These are phyloP conservation scores for Gambusia holbrooki DNA, from an alignment of 2,113 vertebrate species.

Conservation along the genomic window DNA sequence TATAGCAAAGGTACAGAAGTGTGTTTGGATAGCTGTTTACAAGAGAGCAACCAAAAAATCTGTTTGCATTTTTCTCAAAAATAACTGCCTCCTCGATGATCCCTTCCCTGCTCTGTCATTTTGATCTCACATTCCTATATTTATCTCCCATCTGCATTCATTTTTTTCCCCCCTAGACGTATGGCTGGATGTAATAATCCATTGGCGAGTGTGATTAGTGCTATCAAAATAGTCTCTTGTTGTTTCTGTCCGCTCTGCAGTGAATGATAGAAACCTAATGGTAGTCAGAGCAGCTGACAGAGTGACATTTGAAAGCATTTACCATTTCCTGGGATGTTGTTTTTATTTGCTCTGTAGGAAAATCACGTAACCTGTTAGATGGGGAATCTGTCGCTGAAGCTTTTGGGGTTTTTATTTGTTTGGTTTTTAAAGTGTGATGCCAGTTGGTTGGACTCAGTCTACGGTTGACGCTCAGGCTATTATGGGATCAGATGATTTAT, in stretches of 20 bases:
- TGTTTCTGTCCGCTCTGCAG: conserved; percentile 33
- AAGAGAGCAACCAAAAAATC: conserved; percentile 54
- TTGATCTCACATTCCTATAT: conserved; percentile 72
- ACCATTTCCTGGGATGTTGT: conserved; percentile 30
- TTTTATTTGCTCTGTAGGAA: conserved; percentile 53
- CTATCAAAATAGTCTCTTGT: conserved; percentile 28
- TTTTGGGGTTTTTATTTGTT: conserved; percentile 56
- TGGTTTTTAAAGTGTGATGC: conserved; percentile 42
- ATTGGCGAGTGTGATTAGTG: conserved; percentile 40
- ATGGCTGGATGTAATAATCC: conserved; percentile 52
- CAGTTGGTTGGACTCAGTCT: conserved; percentile 27
- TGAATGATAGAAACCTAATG: conserved; percentile 24
- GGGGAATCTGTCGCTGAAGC: conserved; percentile 35
- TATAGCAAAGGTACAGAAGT: conserved; percentile 48
- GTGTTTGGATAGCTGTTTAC: conserved; percentile 35
- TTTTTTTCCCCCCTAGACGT: conserved; percentile 18
- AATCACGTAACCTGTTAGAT: conserved; percentile 54
- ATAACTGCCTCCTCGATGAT: conserved; percentile 59
- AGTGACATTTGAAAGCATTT: conserved; percentile 29
- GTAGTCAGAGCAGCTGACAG: conserved; percentile 6
- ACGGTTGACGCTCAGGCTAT: conserved; percentile 9
- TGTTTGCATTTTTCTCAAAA: conserved; percentile 70
- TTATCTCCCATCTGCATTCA: conserved; percentile 68
- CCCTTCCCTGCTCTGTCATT: conserved; percentile 67
- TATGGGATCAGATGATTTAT: conserved; percentile 21